Percentiles rank a stretch among this genome's conserved stretches.
phyloP scores from a whole-genome alignment of 2,888 invertebrate species.

The Macropis europaea region DNA sequence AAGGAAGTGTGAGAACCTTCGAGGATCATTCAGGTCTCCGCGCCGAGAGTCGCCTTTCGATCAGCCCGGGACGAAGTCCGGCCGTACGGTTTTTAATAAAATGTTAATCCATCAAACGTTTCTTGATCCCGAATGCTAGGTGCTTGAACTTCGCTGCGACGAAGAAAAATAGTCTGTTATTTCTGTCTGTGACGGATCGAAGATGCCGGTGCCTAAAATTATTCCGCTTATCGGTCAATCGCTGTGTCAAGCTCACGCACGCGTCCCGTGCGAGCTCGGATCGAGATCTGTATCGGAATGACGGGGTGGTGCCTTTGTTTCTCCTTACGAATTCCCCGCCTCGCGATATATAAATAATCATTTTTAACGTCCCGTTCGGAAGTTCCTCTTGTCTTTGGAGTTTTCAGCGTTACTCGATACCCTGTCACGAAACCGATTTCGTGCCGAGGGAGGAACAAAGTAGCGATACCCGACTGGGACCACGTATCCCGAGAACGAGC shows the following conservation, averaged over 20 bases:
- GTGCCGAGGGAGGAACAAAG: background rate
- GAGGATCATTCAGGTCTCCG: slow-evolving; percentile 29
- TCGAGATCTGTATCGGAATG: slow-evolving; percentile 57
- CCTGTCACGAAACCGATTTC: slow-evolving; percentile 3
- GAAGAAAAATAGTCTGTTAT: background rate
- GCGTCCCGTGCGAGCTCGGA: slow-evolving; percentile 6
- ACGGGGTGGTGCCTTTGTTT: slow-evolving; percentile 69
- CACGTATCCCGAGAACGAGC: background rate
- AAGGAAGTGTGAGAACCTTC: slow-evolving; percentile 39
- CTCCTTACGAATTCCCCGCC: slow-evolving; percentile 31
- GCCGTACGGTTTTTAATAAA: no score
- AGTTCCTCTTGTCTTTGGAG: background rate
- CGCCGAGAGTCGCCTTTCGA: background rate
- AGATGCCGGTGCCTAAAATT: slow-evolving; percentile 49
- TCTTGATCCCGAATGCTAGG: no score
- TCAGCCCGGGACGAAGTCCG: no score
- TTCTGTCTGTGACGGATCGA: background rate
- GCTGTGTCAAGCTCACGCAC: slow-evolving; percentile 25
- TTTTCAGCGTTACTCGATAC: slow-evolving; percentile 1
- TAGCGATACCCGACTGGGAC: background rate
- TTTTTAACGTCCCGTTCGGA: background rate
- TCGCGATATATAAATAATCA: no score
- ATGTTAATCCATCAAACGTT: no score
- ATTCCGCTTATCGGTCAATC: slow-evolving; percentile 57
- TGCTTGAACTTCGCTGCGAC: no score